Evolutionary conservation across 2,888 invertebrate species (phyloP).

Genomic region (Lasioglossum pauxillum): DNA sequence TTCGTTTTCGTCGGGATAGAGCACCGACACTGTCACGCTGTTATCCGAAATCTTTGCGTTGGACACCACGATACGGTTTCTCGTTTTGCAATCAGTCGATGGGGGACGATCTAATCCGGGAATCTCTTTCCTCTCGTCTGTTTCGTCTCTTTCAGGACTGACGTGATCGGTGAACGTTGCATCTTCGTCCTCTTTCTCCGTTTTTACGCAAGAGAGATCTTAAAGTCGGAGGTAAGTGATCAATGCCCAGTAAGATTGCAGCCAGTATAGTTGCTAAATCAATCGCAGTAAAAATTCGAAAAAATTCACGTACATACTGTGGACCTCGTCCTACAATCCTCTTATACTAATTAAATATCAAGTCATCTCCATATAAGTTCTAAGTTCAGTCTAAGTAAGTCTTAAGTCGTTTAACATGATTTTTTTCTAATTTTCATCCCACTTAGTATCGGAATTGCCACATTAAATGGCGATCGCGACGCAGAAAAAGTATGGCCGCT

Average conservation of each 20-base stretch:
- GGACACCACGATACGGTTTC: slow-evolving; percentile 67
- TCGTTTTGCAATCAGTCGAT: slow-evolving; percentile 28
- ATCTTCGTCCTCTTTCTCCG: slow-evolving; percentile 30
- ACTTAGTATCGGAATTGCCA: neutral
- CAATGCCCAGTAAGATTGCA: neutral
- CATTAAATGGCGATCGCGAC: neutral
- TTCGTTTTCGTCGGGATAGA: slow-evolving; percentile 59
- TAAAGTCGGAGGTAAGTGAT: neutral
- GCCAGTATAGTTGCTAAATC: neutral
- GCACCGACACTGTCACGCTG: slow-evolving; percentile 71
- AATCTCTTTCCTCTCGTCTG: slow-evolving; percentile 38
- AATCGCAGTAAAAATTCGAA: neutral
- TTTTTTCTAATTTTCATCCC: neutral
- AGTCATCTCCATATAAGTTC: too few relatives aligned
- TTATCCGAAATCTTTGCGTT: slow-evolving; percentile 64
- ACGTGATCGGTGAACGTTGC: neutral
- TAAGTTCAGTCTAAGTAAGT: too few relatives aligned
- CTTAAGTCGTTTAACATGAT: neutral
- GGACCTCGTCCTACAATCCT: too few relatives aligned
- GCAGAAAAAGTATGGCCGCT: neutral
- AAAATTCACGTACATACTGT: neutral
- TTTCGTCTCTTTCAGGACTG: neutral
- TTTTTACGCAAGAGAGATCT: slow-evolving; percentile 36
- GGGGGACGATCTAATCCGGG: slow-evolving; percentile 17
- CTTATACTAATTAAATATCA: too few relatives aligned